Percentiles rank a stretch among this genome's conserved stretches.
Conservation (phyloP, 2,797 vertebrate genomes). For the Lagothrix lagotricha region DNA sequence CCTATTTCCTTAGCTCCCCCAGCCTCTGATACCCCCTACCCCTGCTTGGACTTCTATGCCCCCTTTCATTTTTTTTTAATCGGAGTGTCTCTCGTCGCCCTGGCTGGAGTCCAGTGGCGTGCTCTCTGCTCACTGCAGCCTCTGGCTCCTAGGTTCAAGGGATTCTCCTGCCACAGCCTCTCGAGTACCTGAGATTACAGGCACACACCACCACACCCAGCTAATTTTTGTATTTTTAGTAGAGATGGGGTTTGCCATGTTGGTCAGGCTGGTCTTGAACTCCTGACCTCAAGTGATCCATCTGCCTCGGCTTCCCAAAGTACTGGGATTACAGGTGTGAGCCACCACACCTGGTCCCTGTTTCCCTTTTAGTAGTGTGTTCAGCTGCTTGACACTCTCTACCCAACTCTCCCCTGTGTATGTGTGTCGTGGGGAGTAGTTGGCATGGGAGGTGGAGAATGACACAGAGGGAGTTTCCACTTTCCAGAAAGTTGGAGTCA, state of each 20-base stretch:
- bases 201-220: background rate
- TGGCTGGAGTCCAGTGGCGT: background rate
- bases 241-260: background rate
- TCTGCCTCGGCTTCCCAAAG: background rate
- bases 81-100: background rate
- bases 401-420: background rate
- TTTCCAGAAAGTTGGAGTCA: conserved; percentile 38
- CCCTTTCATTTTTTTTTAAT: background rate
- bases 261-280: background rate
- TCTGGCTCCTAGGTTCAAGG: background rate
- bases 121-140: background rate
- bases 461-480: conserved; percentile 36
- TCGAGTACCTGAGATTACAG: background rate
- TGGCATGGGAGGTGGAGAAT: conserved; percentile 1
- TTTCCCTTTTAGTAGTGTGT: background rate
- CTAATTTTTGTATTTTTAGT: background rate
- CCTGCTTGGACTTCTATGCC: background rate
- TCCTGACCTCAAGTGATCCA: background rate
- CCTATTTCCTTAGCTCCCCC: background rate
- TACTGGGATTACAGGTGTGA: background rate
- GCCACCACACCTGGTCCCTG: background rate
- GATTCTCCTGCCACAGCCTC: background rate
- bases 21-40: background rate
- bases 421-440: background rate
- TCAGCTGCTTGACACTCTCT: conserved; percentile 4